Conservation (phyloP, 2,888 invertebrate species). For the Altica lythri region DNA sequence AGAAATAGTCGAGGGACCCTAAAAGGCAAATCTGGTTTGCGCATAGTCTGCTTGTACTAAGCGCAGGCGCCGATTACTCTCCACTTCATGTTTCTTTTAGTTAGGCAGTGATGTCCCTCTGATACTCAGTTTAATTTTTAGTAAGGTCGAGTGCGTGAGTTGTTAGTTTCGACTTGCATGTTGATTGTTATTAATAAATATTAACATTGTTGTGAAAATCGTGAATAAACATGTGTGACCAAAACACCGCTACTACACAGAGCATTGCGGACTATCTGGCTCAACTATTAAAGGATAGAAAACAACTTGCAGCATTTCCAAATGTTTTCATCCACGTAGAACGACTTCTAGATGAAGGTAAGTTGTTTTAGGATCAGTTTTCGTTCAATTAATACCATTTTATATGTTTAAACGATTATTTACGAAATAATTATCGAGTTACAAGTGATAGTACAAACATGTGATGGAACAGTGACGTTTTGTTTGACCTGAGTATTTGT, state of each 20-base stretch:
- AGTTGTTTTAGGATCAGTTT: slow-evolving; percentile 27
- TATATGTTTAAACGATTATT: slow-evolving; percentile 17
- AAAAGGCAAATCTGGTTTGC: slow-evolving; percentile 44
- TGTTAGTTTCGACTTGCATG: slow-evolving; percentile 29
- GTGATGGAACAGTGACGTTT: slow-evolving; percentile 47
- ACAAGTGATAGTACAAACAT: slow-evolving; percentile 46
- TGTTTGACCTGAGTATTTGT: slow-evolving; percentile 29
- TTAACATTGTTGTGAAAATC: slow-evolving; percentile 26
- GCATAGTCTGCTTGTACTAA: slow-evolving; percentile 41
- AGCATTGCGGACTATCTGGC: slow-evolving; percentile 99
- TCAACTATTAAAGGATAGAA: slow-evolving; percentile 99
- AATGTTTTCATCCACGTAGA: slow-evolving; percentile 99
- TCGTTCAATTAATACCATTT: not conserved
- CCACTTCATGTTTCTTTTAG: slow-evolving; percentile 22
- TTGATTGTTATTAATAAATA: slow-evolving; percentile 33
- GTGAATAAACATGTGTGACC: slow-evolving; percentile 54
- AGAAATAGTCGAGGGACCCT: slow-evolving; percentile 35
- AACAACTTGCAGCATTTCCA: slow-evolving; percentile 99
- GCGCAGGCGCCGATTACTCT: slow-evolving; percentile 38
- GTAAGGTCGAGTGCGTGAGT: slow-evolving; percentile 37
- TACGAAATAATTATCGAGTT: slow-evolving; percentile 33
- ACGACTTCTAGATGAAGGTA: slow-evolving; percentile 99
- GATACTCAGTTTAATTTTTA: slow-evolving; percentile 37
- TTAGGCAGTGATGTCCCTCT: slow-evolving; percentile 27
- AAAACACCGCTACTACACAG: slow-evolving; percentile 71